phyloP scores from a whole-genome alignment of 1,140 invertebrate genomes.

The Hypothenemus hampei region DNA sequence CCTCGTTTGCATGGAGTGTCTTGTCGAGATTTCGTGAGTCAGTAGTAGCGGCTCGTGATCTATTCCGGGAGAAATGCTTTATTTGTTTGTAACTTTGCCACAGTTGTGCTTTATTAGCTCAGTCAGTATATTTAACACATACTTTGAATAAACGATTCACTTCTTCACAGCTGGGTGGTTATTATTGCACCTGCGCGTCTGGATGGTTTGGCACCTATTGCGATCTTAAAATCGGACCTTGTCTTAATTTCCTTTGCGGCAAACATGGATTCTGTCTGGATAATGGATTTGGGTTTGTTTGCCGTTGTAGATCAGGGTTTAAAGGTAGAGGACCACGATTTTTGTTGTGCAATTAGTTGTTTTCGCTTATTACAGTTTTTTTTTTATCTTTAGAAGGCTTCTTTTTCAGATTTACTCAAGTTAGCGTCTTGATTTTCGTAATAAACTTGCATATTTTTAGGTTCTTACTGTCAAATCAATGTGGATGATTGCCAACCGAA shows the following conservation, averaged over 20 bases:
- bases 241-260: constrained; percentile 56
- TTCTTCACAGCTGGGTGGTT: constrained; percentile 52
- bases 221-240: constrained; percentile 53
- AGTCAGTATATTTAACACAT: not conserved
- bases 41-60: not conserved
- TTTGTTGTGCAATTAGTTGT: constrained; percentile 1
- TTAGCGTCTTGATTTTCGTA: not conserved
- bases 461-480: constrained; percentile 60
- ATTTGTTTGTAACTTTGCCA: too few species aligned
- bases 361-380: not conserved
- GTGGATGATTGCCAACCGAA: constrained; percentile 62
- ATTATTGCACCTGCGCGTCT: constrained; percentile 67
- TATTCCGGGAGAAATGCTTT: too few species aligned
- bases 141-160: constrained; percentile 17
- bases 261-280: constrained; percentile 67
- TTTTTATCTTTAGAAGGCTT: too few species aligned
- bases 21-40: constrained; percentile 60
- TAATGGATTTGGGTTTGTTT: constrained; percentile 56
- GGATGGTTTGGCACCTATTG: constrained; percentile 65
- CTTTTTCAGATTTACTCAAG: not conserved
- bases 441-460: constrained; percentile 38
- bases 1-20: constrained; percentile 55
- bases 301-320: constrained; percentile 65
- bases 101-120: too few species aligned
- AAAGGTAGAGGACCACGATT: constrained; percentile 47